phyloP scores from a whole-genome alignment of 1,140 invertebrate genomes.

The Asbolus verrucosus region DNA sequence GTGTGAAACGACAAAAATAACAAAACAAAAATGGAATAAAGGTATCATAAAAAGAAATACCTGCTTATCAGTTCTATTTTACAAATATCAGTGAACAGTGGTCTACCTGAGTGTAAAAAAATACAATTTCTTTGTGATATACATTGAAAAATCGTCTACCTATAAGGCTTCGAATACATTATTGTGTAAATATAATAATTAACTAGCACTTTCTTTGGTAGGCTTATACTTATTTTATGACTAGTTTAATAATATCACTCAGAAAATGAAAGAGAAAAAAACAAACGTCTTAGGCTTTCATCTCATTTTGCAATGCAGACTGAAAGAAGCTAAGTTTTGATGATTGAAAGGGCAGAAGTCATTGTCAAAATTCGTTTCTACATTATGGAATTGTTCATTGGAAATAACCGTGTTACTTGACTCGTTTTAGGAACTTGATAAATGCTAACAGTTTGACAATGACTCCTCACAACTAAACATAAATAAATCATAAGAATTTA shows the following conservation, averaged over 20 bases:
- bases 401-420: slow-evolving; percentile 6
- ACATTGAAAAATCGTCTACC: slow-evolving; percentile 56
- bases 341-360: slow-evolving; percentile 37
- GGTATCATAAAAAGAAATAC: slow-evolving; percentile 42
- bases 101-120: slow-evolving; percentile 64
- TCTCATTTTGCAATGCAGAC: slow-evolving; percentile 26
- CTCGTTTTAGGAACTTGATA: slow-evolving; percentile 37
- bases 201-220: slow-evolving; percentile 65
- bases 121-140: slow-evolving; percentile 59
- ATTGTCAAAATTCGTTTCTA: slow-evolving; percentile 33
- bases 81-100: slow-evolving; percentile 49
- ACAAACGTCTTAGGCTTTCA: slow-evolving; percentile 47
- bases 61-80: slow-evolving; percentile 34
- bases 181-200: slow-evolving; percentile 59
- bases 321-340: slow-evolving; percentile 36
- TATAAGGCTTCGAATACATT: slow-evolving; percentile 58
- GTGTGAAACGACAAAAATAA: slow-evolving; percentile 33
- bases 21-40: slow-evolving; percentile 45
- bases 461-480: slow-evolving; percentile 50
- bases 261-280: slow-evolving; percentile 48
- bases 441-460: slow-evolving; percentile 49
- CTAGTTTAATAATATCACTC: slow-evolving; percentile 64
- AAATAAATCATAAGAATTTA: slow-evolving; percentile 56
- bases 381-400: slow-evolving; percentile 14
- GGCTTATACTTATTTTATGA: slow-evolving; percentile 62